Evolutionary conservation across 2,888 invertebrate genomes (phyloP), one percentile per base, ranked within the genome.

Genomic region (Drosophila greeni): DNA sequence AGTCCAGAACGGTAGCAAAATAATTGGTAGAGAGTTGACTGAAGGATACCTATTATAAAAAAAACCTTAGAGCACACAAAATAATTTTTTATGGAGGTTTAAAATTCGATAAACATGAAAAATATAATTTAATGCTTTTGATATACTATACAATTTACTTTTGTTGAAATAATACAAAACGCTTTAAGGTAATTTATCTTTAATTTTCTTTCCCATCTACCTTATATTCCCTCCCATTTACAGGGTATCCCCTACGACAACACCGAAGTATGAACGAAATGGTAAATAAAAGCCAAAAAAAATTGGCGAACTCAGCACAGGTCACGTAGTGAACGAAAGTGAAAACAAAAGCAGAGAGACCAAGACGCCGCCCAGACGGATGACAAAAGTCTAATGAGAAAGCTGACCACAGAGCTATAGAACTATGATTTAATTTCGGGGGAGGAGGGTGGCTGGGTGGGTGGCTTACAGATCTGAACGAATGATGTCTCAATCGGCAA

Each of bases 261-360:
- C 20, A 34, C 12, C 26, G 16, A 43, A 52, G 24, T 43, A 43
- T 43, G 42, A 26, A 53, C 57, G 12, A 40, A 53, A 9, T 16
- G 40, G 39, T 37, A 45, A 45, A 36, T 42, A 61, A 45, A 53
- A 36, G n/a, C 6, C n/a, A 48, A 24, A 69, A 61, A 72, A 72
- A 37, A 20, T 36, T 36, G 60, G 23, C 59, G 42, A 74, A 37
- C 54, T 70, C 49, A 53, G 71, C 75, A 53, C 33, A 47, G 66
- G 68, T 83, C 77, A 78, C 77, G 77, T 78, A 75, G 62, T 42
- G 42, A 75, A 66, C 55, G 74, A 83, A 82, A 79, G 76, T 66
- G 73, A 59, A 82, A 58, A 68, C 56, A 58, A 60, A 39, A 58
- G 34, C 33, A 48, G 40, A 24, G 42, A 36, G 36, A 39, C 33